A percentile compares a stretch with the other conserved stretches of the same genome.
These are phyloP conservation scores for Dromococcyx pavoninus DNA, from an alignment of 2,797 vertebrate genomes.

Conservation along the genomic window DNA sequence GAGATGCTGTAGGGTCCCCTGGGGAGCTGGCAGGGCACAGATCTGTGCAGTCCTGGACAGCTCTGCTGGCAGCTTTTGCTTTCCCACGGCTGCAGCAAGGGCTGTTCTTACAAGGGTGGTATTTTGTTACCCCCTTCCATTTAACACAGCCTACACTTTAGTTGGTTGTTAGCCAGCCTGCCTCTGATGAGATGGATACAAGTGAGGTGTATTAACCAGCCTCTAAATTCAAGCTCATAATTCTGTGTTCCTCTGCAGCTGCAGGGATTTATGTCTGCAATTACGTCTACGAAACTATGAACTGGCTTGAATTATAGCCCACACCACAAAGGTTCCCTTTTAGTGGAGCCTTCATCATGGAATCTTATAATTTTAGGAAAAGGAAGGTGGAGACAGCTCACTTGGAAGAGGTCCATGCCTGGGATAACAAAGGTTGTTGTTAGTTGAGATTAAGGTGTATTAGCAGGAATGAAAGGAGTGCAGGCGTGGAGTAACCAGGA, in stretches of 20 bases:
- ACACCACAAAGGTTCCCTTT: not conserved
- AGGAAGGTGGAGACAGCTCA: not conserved
- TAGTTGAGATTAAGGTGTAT: constrained; percentile 16
- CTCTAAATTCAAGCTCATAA: not conserved
- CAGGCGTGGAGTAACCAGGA: not conserved
- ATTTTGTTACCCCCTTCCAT: not conserved
- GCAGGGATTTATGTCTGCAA: not conserved
- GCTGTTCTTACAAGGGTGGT: not conserved
- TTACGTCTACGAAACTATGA: not conserved
- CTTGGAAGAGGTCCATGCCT: not conserved
- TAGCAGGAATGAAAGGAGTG: constrained; percentile 1
- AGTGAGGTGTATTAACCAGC: not conserved
- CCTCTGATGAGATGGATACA: not conserved
- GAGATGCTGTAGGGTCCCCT: not conserved
- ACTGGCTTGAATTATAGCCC: not conserved
- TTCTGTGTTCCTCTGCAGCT: not conserved
- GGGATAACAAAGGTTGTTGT: not conserved
- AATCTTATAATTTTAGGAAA: not conserved
- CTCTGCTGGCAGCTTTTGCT: not conserved
- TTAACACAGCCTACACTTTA: accelerated
- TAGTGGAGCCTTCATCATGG: not conserved
- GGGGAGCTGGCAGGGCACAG: not conserved
- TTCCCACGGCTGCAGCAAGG: not conserved
- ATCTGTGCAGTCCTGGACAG: accelerated
- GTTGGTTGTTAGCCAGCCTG: not conserved